These are phyloP conservation scores for Geotrypetes seraphini DNA, from an alignment of 2,797 vertebrate species.

Conservation along the genomic window DNA sequence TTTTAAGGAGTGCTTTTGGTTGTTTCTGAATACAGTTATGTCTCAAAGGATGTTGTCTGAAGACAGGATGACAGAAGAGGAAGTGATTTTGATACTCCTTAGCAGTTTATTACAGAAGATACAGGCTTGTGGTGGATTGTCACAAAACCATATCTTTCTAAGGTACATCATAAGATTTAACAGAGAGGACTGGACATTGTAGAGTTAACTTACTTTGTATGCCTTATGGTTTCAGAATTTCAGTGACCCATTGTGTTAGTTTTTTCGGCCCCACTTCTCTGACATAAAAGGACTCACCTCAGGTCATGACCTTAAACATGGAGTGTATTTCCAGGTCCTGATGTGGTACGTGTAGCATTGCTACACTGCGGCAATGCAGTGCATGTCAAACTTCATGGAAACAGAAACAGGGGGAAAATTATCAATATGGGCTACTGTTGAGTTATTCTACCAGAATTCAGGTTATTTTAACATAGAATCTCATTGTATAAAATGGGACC, in stretches of 20 bases:
- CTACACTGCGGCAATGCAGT: constrained; percentile 6
- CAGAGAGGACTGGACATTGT: constrained; percentile 1
- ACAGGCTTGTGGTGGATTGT: constrained; percentile 52
- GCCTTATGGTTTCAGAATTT: too few species aligned
- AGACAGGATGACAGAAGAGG: constrained; percentile 76
- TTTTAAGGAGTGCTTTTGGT: constrained; percentile 55
- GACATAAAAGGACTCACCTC: constrained; percentile 23
- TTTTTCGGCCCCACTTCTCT: constrained; percentile 26
- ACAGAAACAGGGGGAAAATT: too few species aligned
- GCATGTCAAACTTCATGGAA: not conserved
- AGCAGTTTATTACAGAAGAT: constrained; percentile 90
- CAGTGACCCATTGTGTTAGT: not conserved
- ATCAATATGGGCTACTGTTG: too few species aligned
- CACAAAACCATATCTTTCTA: constrained; percentile 21
- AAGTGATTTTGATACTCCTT: constrained; percentile 92
- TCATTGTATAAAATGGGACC: too few species aligned
- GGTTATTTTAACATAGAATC: too few species aligned
- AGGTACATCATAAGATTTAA: not conserved
- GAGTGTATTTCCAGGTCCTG: constrained; percentile 36
- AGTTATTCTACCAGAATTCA: too few species aligned
- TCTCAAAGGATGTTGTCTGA: constrained; percentile 70
- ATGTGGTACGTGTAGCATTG: constrained; percentile 14
- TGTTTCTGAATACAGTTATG: constrained; percentile 70
- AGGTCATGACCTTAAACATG: constrained; percentile 27
- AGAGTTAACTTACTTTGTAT: constrained; percentile 13